Base-by-base conservation (phyloP, 35 echinoderm and acorn worm genomes). In the Anneissia japonica region DNA sequence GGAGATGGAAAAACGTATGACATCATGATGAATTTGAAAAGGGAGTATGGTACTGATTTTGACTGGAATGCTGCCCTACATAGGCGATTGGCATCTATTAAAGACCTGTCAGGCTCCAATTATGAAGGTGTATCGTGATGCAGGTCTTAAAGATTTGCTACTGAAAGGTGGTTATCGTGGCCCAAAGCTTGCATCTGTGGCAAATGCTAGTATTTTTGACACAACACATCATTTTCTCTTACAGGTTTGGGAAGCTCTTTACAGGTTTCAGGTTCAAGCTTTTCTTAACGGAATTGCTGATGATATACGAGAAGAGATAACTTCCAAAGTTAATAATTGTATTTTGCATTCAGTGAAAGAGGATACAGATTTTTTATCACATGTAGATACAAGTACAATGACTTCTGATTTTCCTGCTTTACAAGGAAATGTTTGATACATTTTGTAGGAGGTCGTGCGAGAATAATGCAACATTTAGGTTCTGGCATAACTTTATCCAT, bases 1-100 rank as follows among this genome's bases (percentile, higher is more conserved):
- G 79, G 79, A 35, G 79, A 81, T 81, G 79, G 79, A 10, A 81
- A 81, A 36, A 81, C 79, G 38, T 81, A 81, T 36, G 79, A 13
- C 13, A 12, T 36, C 6, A 30, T 81, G 10, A 81, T 81, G 32
- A 36, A 81, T 23, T 36, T 81, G 13, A 28, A 81, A 28, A 16
- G 28, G 34, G 32, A 81, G 23, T 81, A 34, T 37, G 16, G 9
- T 16, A 3, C 12, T 12, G 79, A 81, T 30, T 36, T 81, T 33
- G 79, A 34, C 37, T 81, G 79, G 79, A n/a, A 23, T 81, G 7
- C 36, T 81, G n/a, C 79, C 79, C 4, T 81, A 36, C 38, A 11
- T 39, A 10, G 79, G 79, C 9, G 79, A 81, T 23, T 81, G 79
- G 79, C 79, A 81, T 39, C n/a, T 39, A 36, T 39, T 81, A 23